Evolutionary conservation across 2,888 invertebrate genomes (phyloP).

Genomic region (Hemistola chrysoprasaria): DNA sequence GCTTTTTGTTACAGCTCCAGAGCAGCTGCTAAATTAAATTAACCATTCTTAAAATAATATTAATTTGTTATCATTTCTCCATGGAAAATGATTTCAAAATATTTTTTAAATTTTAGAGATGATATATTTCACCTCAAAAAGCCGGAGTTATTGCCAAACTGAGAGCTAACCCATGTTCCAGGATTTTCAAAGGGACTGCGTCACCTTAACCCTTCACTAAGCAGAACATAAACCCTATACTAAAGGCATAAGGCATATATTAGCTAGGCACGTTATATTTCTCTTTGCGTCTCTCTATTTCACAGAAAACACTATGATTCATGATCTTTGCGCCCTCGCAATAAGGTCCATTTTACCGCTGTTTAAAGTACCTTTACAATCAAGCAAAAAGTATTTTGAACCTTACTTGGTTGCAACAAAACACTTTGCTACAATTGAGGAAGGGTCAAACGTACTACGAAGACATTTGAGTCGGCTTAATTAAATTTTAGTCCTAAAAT

Average conservation of each 20-base stretch:
- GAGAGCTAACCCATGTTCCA: constrained; percentile 53
- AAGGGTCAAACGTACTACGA: constrained; percentile 22
- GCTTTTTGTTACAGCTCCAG: no score
- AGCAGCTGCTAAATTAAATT: no score
- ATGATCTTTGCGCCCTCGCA: constrained; percentile 12
- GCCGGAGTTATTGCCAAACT: constrained; percentile 31
- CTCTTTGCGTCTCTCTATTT: constrained; percentile 18
- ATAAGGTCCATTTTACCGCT: constrained; percentile 23
- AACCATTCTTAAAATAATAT: no score
- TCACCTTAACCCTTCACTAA: constrained; percentile 24
- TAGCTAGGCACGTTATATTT: neutral
- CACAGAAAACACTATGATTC: constrained; percentile 25
- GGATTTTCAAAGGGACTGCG: constrained; percentile 35
- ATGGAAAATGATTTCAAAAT: no score
- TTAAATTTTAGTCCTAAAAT: constrained; percentile 50
- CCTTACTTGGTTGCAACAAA: constrained; percentile 8
- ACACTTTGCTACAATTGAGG: constrained; percentile 9
- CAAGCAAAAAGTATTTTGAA: constrained; percentile 3
- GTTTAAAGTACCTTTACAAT: constrained; percentile 1
- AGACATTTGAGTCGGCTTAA: constrained; percentile 35
- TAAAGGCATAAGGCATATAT: constrained; percentile 2
- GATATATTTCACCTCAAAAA: constrained; percentile 36
- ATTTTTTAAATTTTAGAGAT: constrained; percentile 40
- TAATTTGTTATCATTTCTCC: no score
- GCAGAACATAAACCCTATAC: constrained; percentile 5